Conservation (phyloP, 2,888 invertebrate genomes). For the Sipha maydis region DNA sequence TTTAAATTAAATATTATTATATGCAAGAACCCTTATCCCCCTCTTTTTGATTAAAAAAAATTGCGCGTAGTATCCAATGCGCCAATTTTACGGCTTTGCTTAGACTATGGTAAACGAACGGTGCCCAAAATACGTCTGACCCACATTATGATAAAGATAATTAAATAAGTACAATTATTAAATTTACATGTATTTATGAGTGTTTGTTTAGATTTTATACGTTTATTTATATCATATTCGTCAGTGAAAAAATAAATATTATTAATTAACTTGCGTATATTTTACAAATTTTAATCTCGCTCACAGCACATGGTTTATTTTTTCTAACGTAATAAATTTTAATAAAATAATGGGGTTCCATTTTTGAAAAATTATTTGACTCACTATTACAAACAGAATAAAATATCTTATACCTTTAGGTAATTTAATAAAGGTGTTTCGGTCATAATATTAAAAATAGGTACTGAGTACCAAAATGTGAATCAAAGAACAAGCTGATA, state of each 20-base stretch:
- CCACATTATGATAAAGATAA: conserved; percentile 1
- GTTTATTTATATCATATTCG: too few relatives aligned
- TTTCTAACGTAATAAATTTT: too few relatives aligned
- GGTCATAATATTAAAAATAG: background rate
- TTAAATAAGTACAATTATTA: background rate
- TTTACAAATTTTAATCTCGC: too few relatives aligned
- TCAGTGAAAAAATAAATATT: too few relatives aligned
- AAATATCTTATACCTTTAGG: too few relatives aligned
- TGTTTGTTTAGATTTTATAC: background rate
- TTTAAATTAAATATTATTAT: background rate
- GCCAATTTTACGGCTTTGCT: background rate
- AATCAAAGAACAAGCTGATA: background rate
- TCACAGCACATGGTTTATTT: too few relatives aligned
- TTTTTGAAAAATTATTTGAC: too few relatives aligned
- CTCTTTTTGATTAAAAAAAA: background rate
- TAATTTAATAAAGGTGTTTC: background rate
- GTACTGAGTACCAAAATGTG: background rate
- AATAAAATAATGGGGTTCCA: too few relatives aligned
- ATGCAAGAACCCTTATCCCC: background rate
- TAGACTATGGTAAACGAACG: background rate
- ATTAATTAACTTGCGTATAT: too few relatives aligned
- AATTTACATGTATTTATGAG: background rate
- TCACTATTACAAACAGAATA: too few relatives aligned
- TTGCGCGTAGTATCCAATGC: too few relatives aligned
- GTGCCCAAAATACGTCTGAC: conserved; percentile 6